A percentile compares a stretch with the other conserved stretches of the same genome.
These are phyloP conservation scores for Polyommatus icarus DNA, from an alignment of 2,888 invertebrate genomes.

Conservation along the genomic window DNA sequence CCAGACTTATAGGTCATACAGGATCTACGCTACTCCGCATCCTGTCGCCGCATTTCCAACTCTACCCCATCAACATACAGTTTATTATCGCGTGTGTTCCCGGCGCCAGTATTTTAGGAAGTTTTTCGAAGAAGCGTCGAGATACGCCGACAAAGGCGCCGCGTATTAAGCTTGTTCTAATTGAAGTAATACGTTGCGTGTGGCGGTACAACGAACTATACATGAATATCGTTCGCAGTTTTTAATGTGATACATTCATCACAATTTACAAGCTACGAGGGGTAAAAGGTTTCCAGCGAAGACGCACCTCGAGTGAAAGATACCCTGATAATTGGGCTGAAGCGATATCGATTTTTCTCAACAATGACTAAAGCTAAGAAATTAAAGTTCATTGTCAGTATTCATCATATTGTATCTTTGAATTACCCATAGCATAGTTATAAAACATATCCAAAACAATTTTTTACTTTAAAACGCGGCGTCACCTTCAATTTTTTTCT, in stretches of 20 bases:
- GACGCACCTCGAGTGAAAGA: too few relatives aligned
- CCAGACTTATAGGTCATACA: constrained; percentile 46
- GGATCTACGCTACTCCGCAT: constrained; percentile 71
- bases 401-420: too few relatives aligned
- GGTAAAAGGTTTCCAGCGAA: too few relatives aligned
- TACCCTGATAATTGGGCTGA: too few relatives aligned
- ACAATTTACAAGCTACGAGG: too few relatives aligned
- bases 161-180: constrained; percentile 80
- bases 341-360: too few relatives aligned
- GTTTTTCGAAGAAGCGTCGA: constrained; percentile 71
- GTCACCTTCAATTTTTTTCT: too few relatives aligned
- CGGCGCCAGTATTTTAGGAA: constrained; percentile 77
- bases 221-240: not conserved
- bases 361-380: too few relatives aligned
- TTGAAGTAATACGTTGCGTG: constrained; percentile 75
- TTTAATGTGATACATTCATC: not conserved
- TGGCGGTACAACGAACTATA: constrained; percentile 52
- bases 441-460: too few relatives aligned
- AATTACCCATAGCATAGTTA: too few relatives aligned
- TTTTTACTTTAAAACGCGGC: too few relatives aligned
- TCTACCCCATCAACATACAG: constrained; percentile 53
- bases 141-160: constrained; percentile 70
- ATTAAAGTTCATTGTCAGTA: too few relatives aligned
- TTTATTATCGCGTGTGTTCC: not conserved
- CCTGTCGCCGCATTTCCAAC: constrained; percentile 56